Conservation (phyloP, 2,113 vertebrate species). For the Onychostruthus taczanowskii region DNA sequence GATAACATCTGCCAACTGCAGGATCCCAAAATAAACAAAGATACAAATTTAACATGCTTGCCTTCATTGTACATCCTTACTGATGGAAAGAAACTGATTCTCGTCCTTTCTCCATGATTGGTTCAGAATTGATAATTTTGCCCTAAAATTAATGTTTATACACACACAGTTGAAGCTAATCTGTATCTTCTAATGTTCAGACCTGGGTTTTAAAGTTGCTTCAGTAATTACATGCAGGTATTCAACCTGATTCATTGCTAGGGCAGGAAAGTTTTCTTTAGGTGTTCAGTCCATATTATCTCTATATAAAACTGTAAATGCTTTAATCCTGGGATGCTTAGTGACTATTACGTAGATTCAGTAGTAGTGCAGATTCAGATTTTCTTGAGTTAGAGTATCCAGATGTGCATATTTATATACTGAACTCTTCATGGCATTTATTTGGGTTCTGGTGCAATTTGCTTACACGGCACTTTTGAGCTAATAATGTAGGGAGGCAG, state of each 20-base stretch:
- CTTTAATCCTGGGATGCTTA: neutral
- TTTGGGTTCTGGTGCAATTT: neutral
- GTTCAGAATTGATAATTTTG: neutral
- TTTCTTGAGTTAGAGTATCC: neutral
- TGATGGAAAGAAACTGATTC: neutral
- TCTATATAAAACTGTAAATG: neutral
- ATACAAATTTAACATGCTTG: neutral
- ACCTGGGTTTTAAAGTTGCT: neutral
- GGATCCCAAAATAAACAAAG: neutral
- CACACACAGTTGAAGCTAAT: neutral
- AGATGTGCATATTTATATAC: neutral
- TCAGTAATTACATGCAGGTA: neutral
- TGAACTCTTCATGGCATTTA: neutral
- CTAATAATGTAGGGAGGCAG: neutral
- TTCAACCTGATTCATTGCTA: neutral
- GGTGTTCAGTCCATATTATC: neutral
- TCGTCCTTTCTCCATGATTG: neutral
- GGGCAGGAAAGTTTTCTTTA: neutral
- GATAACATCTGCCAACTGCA: conserved; percentile 2
- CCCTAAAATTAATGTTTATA: neutral
- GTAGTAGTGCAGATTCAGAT: neutral
- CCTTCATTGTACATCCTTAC: neutral
- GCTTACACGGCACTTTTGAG: neutral
- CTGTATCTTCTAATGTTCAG: neutral
- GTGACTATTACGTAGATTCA: neutral